Conservation (phyloP, 2,888 invertebrate genomes). For the Augochlorella aurata region DNA sequence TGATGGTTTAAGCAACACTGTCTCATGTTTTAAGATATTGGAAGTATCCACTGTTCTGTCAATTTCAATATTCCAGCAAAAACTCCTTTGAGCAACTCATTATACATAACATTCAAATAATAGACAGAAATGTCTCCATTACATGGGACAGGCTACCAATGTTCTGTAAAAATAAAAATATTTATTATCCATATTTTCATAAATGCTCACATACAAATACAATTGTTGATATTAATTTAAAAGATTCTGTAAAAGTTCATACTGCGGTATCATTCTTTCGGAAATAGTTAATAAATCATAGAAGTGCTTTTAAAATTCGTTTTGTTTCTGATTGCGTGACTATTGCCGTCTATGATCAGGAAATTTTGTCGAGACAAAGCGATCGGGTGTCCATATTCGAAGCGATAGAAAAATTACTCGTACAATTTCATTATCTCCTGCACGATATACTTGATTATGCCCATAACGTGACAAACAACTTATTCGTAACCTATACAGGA, state of each 20-base stretch:
- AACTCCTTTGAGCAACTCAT: conserved; percentile 49
- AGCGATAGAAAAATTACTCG: not conserved
- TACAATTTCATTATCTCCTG: not conserved
- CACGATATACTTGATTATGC: not conserved
- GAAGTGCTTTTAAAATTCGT: not conserved
- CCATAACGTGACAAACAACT: not conserved
- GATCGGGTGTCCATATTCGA: not conserved
- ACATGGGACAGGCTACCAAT: not conserved
- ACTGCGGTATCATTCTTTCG: not conserved
- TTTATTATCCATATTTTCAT: no score
- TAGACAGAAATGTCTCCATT: conserved; percentile 30
- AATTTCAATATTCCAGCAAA: conserved; percentile 56
- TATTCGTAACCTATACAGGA: conserved; percentile 7
- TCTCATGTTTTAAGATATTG: conserved; percentile 69
- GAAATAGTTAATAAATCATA: not conserved
- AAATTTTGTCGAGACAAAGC: not conserved
- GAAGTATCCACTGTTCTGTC: conserved; percentile 49
- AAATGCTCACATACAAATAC: no score
- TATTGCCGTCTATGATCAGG: not conserved
- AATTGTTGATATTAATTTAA: no score
- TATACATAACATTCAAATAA: conserved; percentile 43
- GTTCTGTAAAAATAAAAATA: conserved; percentile 36
- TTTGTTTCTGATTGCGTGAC: not conserved
- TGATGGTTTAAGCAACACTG: conserved; percentile 68
- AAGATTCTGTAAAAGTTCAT: not conserved